Conservation (phyloP, 1,140 invertebrate species). For the Episyrphus balteatus region DNA sequence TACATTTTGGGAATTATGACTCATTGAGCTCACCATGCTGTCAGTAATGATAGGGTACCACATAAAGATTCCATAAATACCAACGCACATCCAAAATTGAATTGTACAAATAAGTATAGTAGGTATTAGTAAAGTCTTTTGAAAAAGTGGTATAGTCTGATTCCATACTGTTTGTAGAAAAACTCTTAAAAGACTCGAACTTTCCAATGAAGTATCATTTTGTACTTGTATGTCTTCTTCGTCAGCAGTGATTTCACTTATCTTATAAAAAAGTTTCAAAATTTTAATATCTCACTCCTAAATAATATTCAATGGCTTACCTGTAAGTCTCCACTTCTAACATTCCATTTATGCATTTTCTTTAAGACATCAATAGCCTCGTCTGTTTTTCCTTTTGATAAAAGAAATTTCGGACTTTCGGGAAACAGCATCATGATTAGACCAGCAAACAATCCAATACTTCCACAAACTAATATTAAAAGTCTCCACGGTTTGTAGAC, state of each 20-base stretch:
- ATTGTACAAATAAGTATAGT: constrained; percentile 37
- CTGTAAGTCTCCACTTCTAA: no score
- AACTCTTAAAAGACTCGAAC: no score
- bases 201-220: background rate
- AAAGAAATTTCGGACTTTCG: constrained; percentile 74
- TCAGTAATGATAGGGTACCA: constrained; percentile 43
- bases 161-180: background rate
- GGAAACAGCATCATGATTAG: constrained; percentile 53
- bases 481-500: constrained; percentile 64
- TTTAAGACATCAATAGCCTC: constrained; percentile 42
- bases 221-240: no score
- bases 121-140: background rate
- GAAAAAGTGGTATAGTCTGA: no score
- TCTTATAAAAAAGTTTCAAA: no score
- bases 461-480: constrained; percentile 51
- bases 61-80: constrained; percentile 40
- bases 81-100: constrained; percentile 40
- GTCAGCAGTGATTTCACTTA: no score
- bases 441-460: constrained; percentile 53
- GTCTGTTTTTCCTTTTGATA: constrained; percentile 56
- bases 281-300: no score
- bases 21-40: constrained; percentile 13
- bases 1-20: no score
- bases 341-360: no score
- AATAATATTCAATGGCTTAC: no score